Evolutionary conservation across 2,888 invertebrate genomes (phyloP).

Genomic region (Tenthredo distinguenda): DNA sequence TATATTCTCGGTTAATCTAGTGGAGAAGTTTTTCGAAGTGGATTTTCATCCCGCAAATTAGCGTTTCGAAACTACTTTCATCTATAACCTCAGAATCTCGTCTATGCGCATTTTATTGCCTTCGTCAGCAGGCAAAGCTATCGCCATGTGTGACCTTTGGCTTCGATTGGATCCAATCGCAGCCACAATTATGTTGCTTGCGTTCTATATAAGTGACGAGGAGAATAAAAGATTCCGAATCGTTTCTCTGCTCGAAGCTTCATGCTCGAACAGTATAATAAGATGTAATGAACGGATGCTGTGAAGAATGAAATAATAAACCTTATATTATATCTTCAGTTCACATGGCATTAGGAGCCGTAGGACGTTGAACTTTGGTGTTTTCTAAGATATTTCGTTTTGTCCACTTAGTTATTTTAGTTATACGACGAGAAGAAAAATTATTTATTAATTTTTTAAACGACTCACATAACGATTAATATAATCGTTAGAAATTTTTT

Average conservation of each 20-base stretch:
- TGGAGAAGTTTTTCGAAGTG: neutral
- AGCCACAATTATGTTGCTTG: neutral
- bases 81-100: neutral
- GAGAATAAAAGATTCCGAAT: neutral
- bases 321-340: neutral
- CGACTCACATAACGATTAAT: neutral
- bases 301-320: neutral
- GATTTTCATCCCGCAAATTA: neutral
- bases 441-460: neutral
- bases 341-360: neutral
- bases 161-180: neutral
- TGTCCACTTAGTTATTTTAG: neutral
- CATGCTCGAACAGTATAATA: neutral
- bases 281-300: neutral
- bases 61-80: neutral
- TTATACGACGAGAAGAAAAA: neutral
- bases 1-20: neutral
- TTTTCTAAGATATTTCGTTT: neutral
- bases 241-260: neutral
- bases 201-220: neutral
- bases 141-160: slow-evolving; percentile 13
- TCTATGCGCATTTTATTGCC: neutral
- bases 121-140: neutral
- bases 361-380: neutral
- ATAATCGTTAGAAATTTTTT: neutral